A percentile compares a stretch with the other conserved stretches of the same genome.
phyloP scores from a whole-genome alignment of 2,888 invertebrate species.

The Leistus spinibarbis region DNA sequence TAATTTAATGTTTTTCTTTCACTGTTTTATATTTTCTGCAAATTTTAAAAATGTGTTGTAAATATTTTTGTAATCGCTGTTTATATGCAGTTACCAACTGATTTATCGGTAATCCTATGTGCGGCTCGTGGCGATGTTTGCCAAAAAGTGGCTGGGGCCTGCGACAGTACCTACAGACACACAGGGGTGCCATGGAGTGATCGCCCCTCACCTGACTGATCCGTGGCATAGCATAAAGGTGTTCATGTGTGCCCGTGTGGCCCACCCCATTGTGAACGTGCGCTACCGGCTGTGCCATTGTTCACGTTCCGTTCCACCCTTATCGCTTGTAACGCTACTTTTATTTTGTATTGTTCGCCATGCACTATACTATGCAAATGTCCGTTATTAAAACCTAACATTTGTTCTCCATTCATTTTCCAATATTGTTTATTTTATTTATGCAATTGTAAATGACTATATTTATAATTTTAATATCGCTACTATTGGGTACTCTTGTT shows the following conservation, averaged over 20 bases:
- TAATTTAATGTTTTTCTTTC: too few species aligned
- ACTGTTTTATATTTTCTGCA: too few species aligned
- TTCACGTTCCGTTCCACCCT: slow-evolving; percentile 21
- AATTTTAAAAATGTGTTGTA: too few species aligned
- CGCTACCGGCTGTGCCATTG: slow-evolving; percentile 14
- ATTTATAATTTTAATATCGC: background rate
- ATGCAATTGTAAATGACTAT: background rate
- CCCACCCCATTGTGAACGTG: background rate
- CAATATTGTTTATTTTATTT: background rate
- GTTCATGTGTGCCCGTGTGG: slow-evolving; percentile 32
- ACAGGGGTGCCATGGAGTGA: background rate
- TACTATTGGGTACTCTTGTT: too few species aligned
- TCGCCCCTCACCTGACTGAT: slow-evolving; percentile 21
- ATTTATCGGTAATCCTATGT: background rate
- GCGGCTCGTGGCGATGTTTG: background rate
- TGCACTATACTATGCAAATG: slow-evolving; percentile 24
- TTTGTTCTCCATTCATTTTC: background rate
- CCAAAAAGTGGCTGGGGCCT: slow-evolving; percentile 2
- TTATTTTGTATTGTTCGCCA: slow-evolving; percentile 30
- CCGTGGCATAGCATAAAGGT: slow-evolving; percentile 32
- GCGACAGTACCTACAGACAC: background rate
- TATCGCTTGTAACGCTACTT: slow-evolving; percentile 36
- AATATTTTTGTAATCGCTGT: too few species aligned
- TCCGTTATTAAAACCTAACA: slow-evolving; percentile 32
- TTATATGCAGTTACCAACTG: background rate